Percentiles rank a stretch among this genome's conserved stretches.
Evolutionary conservation across 2,113 vertebrate species (phyloP).

Genomic region (Cacatua alba): DNA sequence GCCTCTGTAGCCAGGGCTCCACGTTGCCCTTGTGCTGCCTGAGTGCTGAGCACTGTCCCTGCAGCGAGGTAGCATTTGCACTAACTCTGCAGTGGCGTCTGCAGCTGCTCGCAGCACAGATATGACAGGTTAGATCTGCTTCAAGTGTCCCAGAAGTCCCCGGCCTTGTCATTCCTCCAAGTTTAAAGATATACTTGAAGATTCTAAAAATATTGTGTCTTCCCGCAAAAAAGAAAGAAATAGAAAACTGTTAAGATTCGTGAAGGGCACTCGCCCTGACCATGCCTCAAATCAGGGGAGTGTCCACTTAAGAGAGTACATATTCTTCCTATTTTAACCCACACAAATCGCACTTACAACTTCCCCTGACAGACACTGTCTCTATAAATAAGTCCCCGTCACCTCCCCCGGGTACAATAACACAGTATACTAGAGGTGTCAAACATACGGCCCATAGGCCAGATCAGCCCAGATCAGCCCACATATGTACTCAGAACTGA

Average conservation of each 20-base stretch:
- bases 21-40: fast-evolving
- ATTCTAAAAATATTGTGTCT: conserved; percentile 18
- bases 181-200: conserved; percentile 6
- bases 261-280: not conserved
- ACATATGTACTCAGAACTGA: conserved; percentile 69
- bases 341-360: conserved; percentile 28
- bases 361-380: conserved; percentile 70
- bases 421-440: conserved; percentile 70
- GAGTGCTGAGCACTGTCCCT: not conserved
- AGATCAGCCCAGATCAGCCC: conserved; percentile 72
- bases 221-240: conserved; percentile 10
- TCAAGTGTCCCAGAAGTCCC: conserved; percentile 44
- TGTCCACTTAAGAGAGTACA: conserved; percentile 51
- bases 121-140: conserved; percentile 49
- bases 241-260: not conserved
- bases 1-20: not conserved
- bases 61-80: not conserved
- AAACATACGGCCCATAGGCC: conserved; percentile 72
- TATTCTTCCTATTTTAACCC: conserved; percentile 53
- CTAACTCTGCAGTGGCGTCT: not conserved
- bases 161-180: conserved; percentile 52
- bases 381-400: conserved; percentile 68
- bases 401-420: conserved; percentile 70
- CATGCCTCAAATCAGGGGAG: conserved; percentile 27
- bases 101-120: conserved; percentile 9